Percentiles rank a stretch among this genome's conserved stretches.
phyloP scores from a whole-genome alignment of 2,888 invertebrate genomes.

The Synergus umbraculus region DNA sequence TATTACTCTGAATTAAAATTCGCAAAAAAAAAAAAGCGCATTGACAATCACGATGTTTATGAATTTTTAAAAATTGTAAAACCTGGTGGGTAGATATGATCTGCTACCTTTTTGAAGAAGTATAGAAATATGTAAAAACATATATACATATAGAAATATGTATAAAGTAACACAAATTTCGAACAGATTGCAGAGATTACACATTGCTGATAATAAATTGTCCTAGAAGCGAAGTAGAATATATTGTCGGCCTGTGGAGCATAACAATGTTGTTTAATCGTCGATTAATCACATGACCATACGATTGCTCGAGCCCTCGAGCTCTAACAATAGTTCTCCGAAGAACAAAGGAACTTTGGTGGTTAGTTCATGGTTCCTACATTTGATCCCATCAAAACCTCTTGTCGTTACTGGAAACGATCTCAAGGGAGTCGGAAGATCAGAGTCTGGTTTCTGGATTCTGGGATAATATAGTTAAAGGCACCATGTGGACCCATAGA shows the following conservation, averaged over 20 bases:
- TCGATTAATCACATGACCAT: slow-evolving; percentile 27
- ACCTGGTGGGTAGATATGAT: background rate
- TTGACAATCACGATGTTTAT: background rate
- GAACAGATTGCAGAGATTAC: no score
- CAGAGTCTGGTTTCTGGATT: background rate
- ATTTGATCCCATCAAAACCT: slow-evolving; percentile 26
- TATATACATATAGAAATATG: no score
- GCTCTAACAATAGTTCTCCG: background rate
- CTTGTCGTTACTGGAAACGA: slow-evolving; percentile 7
- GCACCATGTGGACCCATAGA: slow-evolving; percentile 24
- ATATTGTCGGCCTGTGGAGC: background rate
- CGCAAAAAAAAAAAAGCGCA: background rate
- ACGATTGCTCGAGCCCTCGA: background rate
- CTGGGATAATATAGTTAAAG: slow-evolving; percentile 15
- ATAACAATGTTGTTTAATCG: slow-evolving; percentile 17
- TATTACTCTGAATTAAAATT: background rate
- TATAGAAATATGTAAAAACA: no score
- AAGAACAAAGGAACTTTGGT: slow-evolving; percentile 5
- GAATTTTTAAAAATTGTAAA: background rate
- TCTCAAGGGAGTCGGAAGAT: background rate
- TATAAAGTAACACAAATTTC: no score
- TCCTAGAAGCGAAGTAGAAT: background rate
- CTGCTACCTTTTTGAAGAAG: no score
- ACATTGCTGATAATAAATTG: background rate
- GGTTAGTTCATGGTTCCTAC: background rate